phyloP scores from a whole-genome alignment of 2,113 vertebrate genomes.

The Lampris incognitus region DNA sequence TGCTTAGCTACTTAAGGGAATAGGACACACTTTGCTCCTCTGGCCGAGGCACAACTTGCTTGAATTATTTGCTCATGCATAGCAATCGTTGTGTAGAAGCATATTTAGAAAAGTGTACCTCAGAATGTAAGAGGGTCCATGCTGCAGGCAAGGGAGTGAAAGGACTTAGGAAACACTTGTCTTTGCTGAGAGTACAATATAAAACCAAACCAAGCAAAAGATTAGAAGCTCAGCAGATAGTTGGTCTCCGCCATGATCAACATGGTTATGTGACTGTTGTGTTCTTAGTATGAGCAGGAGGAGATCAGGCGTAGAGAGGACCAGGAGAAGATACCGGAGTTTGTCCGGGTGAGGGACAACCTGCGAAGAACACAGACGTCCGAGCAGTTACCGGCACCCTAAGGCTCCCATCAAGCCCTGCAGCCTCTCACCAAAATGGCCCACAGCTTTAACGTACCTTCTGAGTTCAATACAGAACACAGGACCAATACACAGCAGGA shows the following conservation, averaged over 20 bases:
- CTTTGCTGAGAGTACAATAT: too few relatives aligned
- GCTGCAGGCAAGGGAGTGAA: too few relatives aligned
- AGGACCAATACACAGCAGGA: background rate
- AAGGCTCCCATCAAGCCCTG: constrained; percentile 35
- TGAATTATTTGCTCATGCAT: too few relatives aligned
- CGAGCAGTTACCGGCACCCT: constrained; percentile 54
- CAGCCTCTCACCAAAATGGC: constrained; percentile 61
- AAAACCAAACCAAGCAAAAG: too few relatives aligned
- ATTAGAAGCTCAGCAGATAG: too few relatives aligned
- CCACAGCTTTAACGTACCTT: constrained; percentile 28
- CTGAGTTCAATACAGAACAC: constrained; percentile 1
- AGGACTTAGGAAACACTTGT: too few relatives aligned
- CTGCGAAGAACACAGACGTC: constrained; percentile 75
- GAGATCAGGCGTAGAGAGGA: constrained; percentile 65
- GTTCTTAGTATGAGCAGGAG: constrained; percentile 79
- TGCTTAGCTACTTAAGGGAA: too few relatives aligned
- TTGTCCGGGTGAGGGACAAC: constrained; percentile 83
- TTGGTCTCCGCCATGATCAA: background rate
- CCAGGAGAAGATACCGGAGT: constrained; percentile 76
- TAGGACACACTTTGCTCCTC: too few relatives aligned
- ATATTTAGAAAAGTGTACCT: too few relatives aligned
- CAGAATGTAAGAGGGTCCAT: too few relatives aligned
- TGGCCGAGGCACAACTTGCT: too few relatives aligned
- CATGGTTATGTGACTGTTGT: constrained; percentile 1
- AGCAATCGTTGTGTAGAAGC: too few relatives aligned